Base-by-base conservation (phyloP, 2,888 invertebrate genomes). In the Eupithecia insigniata region DNA sequence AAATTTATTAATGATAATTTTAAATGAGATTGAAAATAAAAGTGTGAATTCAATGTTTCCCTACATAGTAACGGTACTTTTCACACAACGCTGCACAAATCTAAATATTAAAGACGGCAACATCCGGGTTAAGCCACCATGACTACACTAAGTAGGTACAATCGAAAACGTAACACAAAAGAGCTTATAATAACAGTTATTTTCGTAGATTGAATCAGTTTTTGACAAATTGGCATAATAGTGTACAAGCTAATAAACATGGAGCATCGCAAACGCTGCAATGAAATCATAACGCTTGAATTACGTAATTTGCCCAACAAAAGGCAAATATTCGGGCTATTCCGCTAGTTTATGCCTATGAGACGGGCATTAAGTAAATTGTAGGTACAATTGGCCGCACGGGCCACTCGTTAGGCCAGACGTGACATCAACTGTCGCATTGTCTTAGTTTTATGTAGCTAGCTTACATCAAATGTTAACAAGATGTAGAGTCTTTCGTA, bases 351-450 rank as follows among this genome's bases (percentile, higher is more conserved):
- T 90, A 92, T 90, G 89, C 90, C 85, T 85, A 87, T 84, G 89
- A 87, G 87, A 87, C 86, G 86, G 85, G 89, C 89, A 92, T 92
- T 92, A 92, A 92, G 92, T 92, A 92, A 93, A 93, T 91, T 90
- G 92, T 91, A 81, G 80, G 85, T 86, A 91, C 89, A 90, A 92
- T 92, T 91, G 92, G 86, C 86, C 85, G 92, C 93, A 93, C 93
- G 92, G 90, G 93, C 90, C 90, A 90, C 90, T 92, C 92, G 92
- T 92, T 92, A 92, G 86, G 82, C 74, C 82, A 87, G 88, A 91
- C 91, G 90, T 89, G 91, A 91, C 89, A 85, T 87, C 86, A 82
- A 89, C 88, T 84, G 92, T 92, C 92, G 90, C 91, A 91, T 93
- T 93, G 93, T 92, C 90, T 91, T 88, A 89, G 85, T 86, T 91